These are phyloP conservation scores for Micromys minutus DNA, from an alignment of 2,113 vertebrate species.

Conservation along the genomic window DNA sequence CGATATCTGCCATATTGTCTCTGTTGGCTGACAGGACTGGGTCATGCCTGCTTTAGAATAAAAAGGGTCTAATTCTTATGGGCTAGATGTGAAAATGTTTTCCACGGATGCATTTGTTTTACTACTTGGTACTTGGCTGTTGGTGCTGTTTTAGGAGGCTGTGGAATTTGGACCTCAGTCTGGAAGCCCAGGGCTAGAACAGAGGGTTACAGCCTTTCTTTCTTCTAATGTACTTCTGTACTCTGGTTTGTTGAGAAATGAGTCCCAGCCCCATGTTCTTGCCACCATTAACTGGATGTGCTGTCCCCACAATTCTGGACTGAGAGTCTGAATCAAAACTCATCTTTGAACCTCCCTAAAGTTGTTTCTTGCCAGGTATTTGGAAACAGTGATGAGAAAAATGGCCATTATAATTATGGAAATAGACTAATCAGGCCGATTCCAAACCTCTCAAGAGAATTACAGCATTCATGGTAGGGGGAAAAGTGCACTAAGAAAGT, in stretches of 20 bases:
- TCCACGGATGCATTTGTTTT: neutral
- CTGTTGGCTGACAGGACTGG: neutral
- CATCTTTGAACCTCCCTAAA: neutral
- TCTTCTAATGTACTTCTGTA: neutral
- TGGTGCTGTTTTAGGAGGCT: neutral
- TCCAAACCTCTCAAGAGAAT: neutral
- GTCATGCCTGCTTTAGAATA: too few species aligned
- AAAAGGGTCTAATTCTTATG: neutral
- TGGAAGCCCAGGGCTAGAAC: neutral
- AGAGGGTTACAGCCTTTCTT: neutral
- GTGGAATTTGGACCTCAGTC: neutral
- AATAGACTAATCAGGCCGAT: neutral
- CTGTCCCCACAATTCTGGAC: too few species aligned
- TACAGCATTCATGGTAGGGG: rapidly evolving
- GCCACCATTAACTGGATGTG: neutral
- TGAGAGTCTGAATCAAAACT: neutral
- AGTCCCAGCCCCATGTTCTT: neutral
- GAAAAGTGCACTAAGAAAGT: neutral
- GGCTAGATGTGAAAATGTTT: neutral
- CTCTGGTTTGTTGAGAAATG: neutral
- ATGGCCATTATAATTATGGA: neutral
- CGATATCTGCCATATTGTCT: neutral
- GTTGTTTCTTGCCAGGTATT: neutral
- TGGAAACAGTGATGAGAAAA: neutral
- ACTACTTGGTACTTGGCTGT: neutral